Conservation (phyloP, 2,888 invertebrate genomes). For the Erebia epiphron region DNA sequence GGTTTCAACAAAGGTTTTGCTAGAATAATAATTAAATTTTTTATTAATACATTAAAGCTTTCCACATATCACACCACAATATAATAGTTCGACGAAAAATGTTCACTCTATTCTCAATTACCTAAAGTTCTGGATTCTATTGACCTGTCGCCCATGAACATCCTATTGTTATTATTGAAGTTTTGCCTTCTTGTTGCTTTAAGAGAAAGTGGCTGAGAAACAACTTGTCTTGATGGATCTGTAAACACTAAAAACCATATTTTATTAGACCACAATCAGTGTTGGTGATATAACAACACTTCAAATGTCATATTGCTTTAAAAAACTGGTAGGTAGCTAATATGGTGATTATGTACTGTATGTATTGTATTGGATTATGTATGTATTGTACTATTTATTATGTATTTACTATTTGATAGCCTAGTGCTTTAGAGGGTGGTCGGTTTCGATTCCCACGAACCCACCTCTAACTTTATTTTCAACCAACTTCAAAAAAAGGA, state of each 20-base stretch:
- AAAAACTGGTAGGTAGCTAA: too few species aligned
- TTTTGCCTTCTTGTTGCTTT: slow-evolving; percentile 48
- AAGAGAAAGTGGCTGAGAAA: slow-evolving; percentile 59
- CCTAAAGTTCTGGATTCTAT: slow-evolving; percentile 54
- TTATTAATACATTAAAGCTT: not conserved
- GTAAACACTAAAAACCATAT: slow-evolving; percentile 58
- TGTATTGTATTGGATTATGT: too few species aligned
- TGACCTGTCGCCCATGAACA: slow-evolving; percentile 56
- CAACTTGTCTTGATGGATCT: slow-evolving; percentile 73
- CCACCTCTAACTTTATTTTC: too few species aligned
- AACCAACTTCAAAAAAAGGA: too few species aligned
- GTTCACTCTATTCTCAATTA: slow-evolving; percentile 39
- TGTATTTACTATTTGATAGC: too few species aligned
- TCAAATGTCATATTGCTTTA: too few species aligned
- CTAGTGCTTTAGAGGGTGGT: too few species aligned
- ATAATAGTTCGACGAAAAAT: not conserved
- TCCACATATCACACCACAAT: too few species aligned
- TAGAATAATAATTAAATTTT: slow-evolving; percentile 37
- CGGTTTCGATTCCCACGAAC: too few species aligned
- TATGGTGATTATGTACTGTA: too few species aligned
- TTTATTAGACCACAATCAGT: not conserved
- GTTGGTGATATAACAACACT: too few species aligned
- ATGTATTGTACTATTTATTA: too few species aligned
- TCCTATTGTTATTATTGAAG: slow-evolving; percentile 48
- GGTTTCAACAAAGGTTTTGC: slow-evolving; percentile 58